Evolutionary conservation across 2,888 invertebrate genomes (phyloP).

Genomic region (Drosophila suboccidentalis): DNA sequence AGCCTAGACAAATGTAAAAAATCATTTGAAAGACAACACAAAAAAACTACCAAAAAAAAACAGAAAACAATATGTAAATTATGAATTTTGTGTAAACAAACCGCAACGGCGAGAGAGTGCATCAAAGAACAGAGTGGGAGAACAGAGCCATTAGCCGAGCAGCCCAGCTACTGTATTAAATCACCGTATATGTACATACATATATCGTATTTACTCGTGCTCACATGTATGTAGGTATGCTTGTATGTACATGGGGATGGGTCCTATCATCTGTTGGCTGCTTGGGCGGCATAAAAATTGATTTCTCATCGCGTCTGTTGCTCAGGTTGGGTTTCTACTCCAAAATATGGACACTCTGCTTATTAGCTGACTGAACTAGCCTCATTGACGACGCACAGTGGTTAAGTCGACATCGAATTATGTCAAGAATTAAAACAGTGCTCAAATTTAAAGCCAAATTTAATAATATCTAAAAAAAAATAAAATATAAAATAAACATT

Average conservation of each 20-base stretch:
- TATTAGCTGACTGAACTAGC: slow-evolving; percentile 69
- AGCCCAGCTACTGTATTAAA: slow-evolving; percentile 78
- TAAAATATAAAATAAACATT: too few species aligned
- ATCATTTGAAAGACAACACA: slow-evolving; percentile 67
- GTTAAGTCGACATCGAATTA: background rate
- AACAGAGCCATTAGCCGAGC: slow-evolving; percentile 65
- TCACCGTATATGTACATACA: slow-evolving; percentile 32
- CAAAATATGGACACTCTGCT: slow-evolving; percentile 64
- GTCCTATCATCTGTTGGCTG: slow-evolving; percentile 65
- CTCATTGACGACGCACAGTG: slow-evolving; percentile 60
- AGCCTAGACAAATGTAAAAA: slow-evolving; percentile 71
- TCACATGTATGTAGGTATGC: background rate
- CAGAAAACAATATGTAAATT: slow-evolving; percentile 72
- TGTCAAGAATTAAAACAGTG: background rate
- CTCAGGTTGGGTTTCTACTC: slow-evolving; percentile 54
- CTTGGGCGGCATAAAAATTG: slow-evolving; percentile 75
- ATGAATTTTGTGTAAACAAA: slow-evolving; percentile 77
- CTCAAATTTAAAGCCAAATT: too few species aligned
- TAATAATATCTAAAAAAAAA: too few species aligned
- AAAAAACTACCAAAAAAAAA: slow-evolving; percentile 36
- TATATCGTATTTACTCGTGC: slow-evolving; percentile 9
- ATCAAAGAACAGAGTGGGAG: slow-evolving; percentile 65
- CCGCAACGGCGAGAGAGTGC: slow-evolving; percentile 60
- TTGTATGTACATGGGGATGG: slow-evolving; percentile 25
- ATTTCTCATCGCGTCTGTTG: slow-evolving; percentile 73